Evolutionary conservation across 2,888 invertebrate genomes (phyloP), one percentile per base, ranked within the genome.

Genomic region (Chromoteleia sp.): DNA sequence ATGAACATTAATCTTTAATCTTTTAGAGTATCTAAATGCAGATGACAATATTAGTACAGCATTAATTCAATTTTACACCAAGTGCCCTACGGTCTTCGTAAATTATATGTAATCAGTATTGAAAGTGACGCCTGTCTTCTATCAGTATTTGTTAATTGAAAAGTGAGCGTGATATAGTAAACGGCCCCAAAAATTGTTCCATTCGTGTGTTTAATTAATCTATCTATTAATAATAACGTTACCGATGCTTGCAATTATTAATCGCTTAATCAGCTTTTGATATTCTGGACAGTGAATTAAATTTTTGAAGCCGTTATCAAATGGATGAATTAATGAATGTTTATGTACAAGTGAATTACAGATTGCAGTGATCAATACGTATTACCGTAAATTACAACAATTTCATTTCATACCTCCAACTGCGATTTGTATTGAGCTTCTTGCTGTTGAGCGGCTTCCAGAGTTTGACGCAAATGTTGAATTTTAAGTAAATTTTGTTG

Each of bases 401-500:
- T 12, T 1, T 39, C 6, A 36, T 39, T 17, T 30, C 95, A 95
- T 67, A 95, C 94, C 91, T 96, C 96, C 92, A 96, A 93, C 89
- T 96, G 96, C 30, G 94, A 95, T 91, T 96, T 96, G 91, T 95
- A 96, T 91, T 96, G 96, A 39, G 95, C 94, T 87, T 95, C 95
- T 87, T 95, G 94, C 86, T 96, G 96, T 84, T 96, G 96, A 0
- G 96, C 96, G 0, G 95, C 96, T 89, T 96, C 96, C 76, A 97
- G 90, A 0, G 96, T 96, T 91, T 96, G 96, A 85, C 95, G 95
- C 74, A 97, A 90, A 84, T 96, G 94, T 85, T 94, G 94, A 58
- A 97, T 97, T 92, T 96, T 96, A 88, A 96, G 94, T 73, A 96
- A 91, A 92, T 96, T 97, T 88, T 96, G 96, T 86, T 96, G 96